Evolutionary conservation across 2,797 vertebrate species (phyloP).

Genomic region (Caiman crocodilus): DNA sequence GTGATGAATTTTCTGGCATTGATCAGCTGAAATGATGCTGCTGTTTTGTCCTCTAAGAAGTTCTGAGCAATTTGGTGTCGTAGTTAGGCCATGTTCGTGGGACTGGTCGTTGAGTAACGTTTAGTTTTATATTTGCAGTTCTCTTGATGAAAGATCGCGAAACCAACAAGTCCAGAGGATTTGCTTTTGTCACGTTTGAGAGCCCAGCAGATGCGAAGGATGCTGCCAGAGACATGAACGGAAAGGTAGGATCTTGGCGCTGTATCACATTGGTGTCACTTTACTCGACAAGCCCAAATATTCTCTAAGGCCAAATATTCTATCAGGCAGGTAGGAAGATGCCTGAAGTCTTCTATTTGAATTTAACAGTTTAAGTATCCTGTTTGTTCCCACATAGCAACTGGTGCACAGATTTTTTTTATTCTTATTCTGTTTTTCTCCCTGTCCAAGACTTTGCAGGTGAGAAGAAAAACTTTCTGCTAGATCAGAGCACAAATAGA

Average conservation of each 20-base stretch:
- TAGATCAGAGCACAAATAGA: background rate
- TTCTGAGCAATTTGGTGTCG: conserved; percentile 81
- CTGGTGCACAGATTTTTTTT: no score
- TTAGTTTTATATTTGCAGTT: conserved; percentile 81
- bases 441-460: background rate
- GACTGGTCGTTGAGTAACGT: background rate
- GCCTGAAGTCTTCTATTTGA: no score
- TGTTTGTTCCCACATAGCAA: background rate
- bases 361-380: no score
- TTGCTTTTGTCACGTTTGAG: conserved; percentile 97
- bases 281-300: background rate
- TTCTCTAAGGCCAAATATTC: no score
- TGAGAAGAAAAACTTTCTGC: background rate
- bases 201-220: conserved; percentile 97
- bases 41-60: conserved; percentile 86
- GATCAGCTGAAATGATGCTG: conserved; percentile 81
- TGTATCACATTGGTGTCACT: background rate
- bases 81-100: background rate
- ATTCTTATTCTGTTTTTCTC: background rate
- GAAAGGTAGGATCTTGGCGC: conserved; percentile 86
- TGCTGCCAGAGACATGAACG: conserved; percentile 97
- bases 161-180: conserved; percentile 98
- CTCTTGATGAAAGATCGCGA: conserved; percentile 98
- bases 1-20: conserved; percentile 80
- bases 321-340: no score